phyloP scores from a whole-genome alignment of 2,113 vertebrate species.

The Leptosomus discolor region DNA sequence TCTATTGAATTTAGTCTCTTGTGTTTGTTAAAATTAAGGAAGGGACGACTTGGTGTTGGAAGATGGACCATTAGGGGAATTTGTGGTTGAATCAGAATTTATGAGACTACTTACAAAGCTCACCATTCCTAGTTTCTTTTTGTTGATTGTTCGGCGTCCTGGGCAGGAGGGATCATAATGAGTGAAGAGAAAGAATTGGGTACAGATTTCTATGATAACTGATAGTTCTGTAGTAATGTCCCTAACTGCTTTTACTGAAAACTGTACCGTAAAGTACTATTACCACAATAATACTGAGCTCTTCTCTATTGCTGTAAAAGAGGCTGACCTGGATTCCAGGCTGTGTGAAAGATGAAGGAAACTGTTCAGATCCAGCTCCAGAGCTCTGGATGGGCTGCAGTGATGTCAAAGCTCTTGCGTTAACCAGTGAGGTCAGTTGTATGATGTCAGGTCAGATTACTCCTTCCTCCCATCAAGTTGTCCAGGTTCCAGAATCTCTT shows the following conservation, averaged over 20 bases:
- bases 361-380: background rate
- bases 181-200: background rate
- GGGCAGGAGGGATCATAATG: background rate
- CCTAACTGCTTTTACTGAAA: background rate
- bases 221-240: background rate
- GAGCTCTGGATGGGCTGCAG: background rate
- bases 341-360: background rate
- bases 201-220: background rate
- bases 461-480: background rate
- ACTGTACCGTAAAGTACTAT: background rate
- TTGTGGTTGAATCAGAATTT: background rate
- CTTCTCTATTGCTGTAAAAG: background rate
- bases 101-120: background rate
- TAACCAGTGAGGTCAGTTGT: accelerated
- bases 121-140: background rate
- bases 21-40: background rate
- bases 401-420: background rate
- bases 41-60: background rate
- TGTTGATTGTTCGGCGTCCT: background rate
- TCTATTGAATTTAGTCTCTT: background rate
- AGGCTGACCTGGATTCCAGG: background rate
- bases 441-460: background rate
- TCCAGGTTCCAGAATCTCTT: background rate
- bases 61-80: background rate
- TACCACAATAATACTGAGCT: background rate